Evolutionary conservation across 2,888 invertebrate genomes (phyloP).

Genomic region (Hypomecis punctinalis): DNA sequence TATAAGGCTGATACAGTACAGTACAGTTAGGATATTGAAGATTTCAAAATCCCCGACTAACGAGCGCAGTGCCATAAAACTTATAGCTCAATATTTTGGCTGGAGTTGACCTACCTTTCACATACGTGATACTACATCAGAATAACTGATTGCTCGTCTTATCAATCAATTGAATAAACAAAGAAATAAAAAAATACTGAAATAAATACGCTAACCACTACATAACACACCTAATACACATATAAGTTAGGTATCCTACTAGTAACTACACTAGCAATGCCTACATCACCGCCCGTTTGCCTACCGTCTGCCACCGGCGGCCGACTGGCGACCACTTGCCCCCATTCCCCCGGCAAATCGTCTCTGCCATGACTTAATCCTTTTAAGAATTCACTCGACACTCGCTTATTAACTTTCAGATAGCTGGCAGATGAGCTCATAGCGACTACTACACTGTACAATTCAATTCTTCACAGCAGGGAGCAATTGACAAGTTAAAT

Average conservation of each 20-base stretch:
- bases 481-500: background rate
- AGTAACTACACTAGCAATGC: background rate
- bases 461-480: background rate
- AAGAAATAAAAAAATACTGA: too few relatives aligned
- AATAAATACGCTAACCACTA: too few relatives aligned
- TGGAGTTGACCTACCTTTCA: too few relatives aligned
- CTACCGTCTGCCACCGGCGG: conserved; percentile 47
- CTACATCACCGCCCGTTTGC: background rate
- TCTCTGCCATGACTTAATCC: conserved; percentile 76
- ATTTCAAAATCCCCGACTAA: too few relatives aligned
- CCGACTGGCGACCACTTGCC: conserved; percentile 75
- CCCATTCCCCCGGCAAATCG: conserved; percentile 74
- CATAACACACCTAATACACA: too few relatives aligned
- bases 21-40: too few relatives aligned
- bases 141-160: too few relatives aligned
- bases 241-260: background rate
- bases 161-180: too few relatives aligned
- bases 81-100: too few relatives aligned
- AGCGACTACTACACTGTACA: conserved; percentile 12
- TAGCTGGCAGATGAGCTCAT: conserved; percentile 66
- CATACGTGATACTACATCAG: too few relatives aligned
- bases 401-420: conserved; percentile 61
- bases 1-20: too few relatives aligned
- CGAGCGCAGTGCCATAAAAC: too few relatives aligned
- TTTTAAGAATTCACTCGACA: conserved; percentile 67